phyloP scores from a whole-genome alignment of 2,113 vertebrate genomes.

The Nibea albiflora region DNA sequence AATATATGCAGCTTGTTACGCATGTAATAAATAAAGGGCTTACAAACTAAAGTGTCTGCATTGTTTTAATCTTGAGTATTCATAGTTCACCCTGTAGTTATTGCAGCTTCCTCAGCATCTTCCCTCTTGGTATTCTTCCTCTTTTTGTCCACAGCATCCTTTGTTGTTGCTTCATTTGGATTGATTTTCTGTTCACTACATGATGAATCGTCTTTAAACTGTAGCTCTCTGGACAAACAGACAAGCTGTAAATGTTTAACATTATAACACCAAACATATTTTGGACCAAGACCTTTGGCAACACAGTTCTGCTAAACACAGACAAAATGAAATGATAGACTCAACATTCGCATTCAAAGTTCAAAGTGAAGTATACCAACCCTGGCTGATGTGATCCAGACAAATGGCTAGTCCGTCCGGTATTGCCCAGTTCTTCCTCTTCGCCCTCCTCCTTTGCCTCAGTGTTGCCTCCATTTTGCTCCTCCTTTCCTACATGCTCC shows the following conservation, averaged over 20 bases:
- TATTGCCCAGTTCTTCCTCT: neutral
- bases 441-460: slow-evolving; percentile 14
- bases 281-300: neutral
- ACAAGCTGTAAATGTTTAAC: neutral
- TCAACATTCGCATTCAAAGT: neutral
- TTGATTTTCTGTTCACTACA: neutral
- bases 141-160: neutral
- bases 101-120: neutral
- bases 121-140: neutral
- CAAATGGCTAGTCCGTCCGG: neutral
- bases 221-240: neutral
- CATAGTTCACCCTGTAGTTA: neutral
- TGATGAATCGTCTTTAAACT: neutral
- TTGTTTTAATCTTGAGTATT: neutral
- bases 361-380: slow-evolving; percentile 25
- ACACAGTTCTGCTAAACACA: neutral
- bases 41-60: neutral
- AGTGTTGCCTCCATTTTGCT: slow-evolving; percentile 12
- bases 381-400: slow-evolving; percentile 12
- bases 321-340: neutral
- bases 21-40: fast-evolving
- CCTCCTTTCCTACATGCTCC: slow-evolving; percentile 10
- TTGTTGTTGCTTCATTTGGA: neutral
- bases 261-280: neutral
- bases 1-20: neutral